phyloP scores from a whole-genome alignment of 2,797 vertebrate species.

The Oreochromis grahami region DNA sequence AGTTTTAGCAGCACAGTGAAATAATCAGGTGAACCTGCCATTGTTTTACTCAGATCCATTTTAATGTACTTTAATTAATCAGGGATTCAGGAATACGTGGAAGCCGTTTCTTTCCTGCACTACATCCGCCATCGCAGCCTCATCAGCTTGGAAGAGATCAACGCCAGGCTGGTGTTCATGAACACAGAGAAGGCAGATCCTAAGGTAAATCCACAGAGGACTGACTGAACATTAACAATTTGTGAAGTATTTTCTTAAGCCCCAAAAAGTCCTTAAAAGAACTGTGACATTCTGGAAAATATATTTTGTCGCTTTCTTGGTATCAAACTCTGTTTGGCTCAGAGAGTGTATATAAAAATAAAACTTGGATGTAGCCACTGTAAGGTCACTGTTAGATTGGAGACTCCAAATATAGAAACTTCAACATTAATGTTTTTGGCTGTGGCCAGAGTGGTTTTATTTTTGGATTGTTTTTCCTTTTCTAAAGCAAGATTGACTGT shows the following conservation, averaged over 20 bases:
- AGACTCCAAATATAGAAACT: background rate
- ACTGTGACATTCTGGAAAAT: background rate
- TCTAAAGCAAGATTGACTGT: background rate
- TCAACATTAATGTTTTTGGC: background rate
- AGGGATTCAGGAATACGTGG: conserved; percentile 98
- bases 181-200: conserved; percentile 51
- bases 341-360: background rate
- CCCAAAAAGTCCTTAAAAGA: background rate
- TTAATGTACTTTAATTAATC: conserved; percentile 11
- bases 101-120: conserved; percentile 93
- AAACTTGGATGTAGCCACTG: background rate
- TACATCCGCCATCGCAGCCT: conserved; percentile 91
- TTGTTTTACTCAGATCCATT: background rate
- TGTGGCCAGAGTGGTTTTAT: background rate
- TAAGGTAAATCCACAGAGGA: background rate
- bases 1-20: background rate
- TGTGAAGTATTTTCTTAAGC: background rate
- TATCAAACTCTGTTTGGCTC: background rate
- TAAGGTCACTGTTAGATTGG: background rate
- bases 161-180: conserved; percentile 86
- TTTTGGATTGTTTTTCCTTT: background rate
- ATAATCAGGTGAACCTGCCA: background rate
- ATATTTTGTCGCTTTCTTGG: background rate
- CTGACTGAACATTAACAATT: background rate
- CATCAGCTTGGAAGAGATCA: conserved; percentile 96